A percentile compares a stretch with the other conserved stretches of the same genome.
Conservation (phyloP, 2,797 vertebrate species). For the Urophycis tenuis region DNA sequence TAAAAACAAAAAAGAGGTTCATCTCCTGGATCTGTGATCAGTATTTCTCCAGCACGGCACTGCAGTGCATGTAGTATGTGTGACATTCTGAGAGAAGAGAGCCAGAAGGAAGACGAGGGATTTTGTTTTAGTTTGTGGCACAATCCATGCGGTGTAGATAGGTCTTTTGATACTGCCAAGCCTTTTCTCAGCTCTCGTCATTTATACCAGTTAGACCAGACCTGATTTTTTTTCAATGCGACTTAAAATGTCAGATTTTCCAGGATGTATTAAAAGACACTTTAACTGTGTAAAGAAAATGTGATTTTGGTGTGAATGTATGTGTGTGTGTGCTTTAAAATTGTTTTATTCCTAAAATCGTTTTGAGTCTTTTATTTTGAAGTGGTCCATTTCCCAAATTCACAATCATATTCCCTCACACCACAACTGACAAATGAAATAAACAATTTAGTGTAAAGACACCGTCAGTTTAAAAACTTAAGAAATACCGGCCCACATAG, state of each 20-base stretch:
- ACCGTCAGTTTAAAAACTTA: no score
- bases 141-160: slow-evolving; percentile 43
- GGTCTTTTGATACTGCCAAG: slow-evolving; percentile 40
- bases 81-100: background rate
- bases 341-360: background rate
- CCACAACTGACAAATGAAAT: background rate
- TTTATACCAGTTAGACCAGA: slow-evolving; percentile 41
- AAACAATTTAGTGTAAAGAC: background rate
- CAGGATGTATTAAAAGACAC: slow-evolving; percentile 47
- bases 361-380: background rate
- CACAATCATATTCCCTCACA: background rate
- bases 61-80: background rate
- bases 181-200: slow-evolving; percentile 55
- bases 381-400: background rate
- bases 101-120: background rate
- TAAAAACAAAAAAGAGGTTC: no score
- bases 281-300: slow-evolving; percentile 23
- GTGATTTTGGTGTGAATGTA: slow-evolving; percentile 7
- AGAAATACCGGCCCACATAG: background rate
- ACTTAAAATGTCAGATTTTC: slow-evolving; percentile 46
- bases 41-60: background rate
- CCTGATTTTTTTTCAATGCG: slow-evolving; percentile 1
- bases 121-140: slow-evolving; percentile 33
- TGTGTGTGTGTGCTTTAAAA: slow-evolving; percentile 17
- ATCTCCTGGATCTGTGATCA: background rate